Base-by-base conservation (phyloP, 2,888 invertebrate species). In the Megaustenia siamemsis region DNA sequence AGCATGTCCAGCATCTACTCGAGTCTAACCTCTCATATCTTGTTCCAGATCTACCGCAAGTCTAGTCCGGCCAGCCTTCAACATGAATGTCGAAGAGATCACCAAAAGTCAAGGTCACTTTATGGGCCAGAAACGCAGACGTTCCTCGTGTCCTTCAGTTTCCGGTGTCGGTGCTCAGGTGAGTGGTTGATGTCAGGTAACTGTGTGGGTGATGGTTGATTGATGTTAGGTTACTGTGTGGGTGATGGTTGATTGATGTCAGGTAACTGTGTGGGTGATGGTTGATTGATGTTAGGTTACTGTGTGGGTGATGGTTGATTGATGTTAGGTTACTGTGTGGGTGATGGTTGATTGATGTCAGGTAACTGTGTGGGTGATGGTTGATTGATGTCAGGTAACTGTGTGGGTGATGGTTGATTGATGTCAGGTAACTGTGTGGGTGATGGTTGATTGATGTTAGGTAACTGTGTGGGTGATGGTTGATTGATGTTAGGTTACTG, bases 91-190 rank as follows among this genome's bases (percentile, higher is more conserved):
- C 0, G 83, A 84, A 6, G 78, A 84, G 0, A 4, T 28, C 18
- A 49, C 3, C 32, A 78, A 43, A 28, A n/a, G 38, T 49, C 78
- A 60, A 28, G 45, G 38, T 24, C 60, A 68, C 24, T 40, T 71
- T 18, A 80, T 79, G 69, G 83, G 79, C 24, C 79, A 81, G 66
- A 88, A 87, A 40, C 86, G 88, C 1, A 86, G 90, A 8, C 87
- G 90, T 15, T 90, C 86, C 56, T 91, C 90, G 0, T 88, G 88
- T 40, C 90, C 90, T 0, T 86, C 87, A 5, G 87, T 86, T 10
- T 79, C 87, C 15, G 81, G 76, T 15, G 89, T 90, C 28, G 86
- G 88, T 40, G 89, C 89, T 0, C 89, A 88, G 77, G 90, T 85
- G 24, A 90, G 89, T 83, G 87, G 85, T 1, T 88, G 88, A 1